Percentiles rank a stretch among this genome's conserved stretches.
Evolutionary conservation across 2,888 invertebrate species (phyloP).

Genomic region (Kryphioiulus occultus): DNA sequence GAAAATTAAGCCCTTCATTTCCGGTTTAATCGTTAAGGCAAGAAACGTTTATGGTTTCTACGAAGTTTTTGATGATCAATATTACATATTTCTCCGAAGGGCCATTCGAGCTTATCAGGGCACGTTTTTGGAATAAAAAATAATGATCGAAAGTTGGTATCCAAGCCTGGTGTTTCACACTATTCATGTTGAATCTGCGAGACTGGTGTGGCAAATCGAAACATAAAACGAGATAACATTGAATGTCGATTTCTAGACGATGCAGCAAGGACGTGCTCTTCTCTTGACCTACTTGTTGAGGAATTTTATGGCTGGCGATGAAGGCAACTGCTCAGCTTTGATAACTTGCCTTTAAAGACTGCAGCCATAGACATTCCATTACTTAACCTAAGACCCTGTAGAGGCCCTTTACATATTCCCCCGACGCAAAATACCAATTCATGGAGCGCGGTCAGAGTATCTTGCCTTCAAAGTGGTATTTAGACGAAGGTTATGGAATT

Average conservation of each 20-base stretch:
- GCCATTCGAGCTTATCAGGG: background rate
- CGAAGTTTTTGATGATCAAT: background rate
- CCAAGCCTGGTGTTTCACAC: background rate
- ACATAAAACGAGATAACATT: background rate
- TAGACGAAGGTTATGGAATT: background rate
- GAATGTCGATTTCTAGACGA: background rate
- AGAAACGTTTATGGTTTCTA: too few relatives aligned
- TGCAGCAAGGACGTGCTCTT: background rate
- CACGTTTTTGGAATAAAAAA: background rate
- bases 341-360: background rate
- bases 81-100: background rate
- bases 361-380: conserved; percentile 4
- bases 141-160: background rate
- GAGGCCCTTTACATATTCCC: conserved; percentile 6
- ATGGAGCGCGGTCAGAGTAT: background rate
- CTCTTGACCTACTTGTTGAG: background rate
- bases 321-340: background rate
- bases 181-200: background rate
- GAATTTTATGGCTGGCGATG: background rate
- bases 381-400: background rate
- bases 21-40: too few relatives aligned
- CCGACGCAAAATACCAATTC: background rate
- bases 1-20: too few relatives aligned
- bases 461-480: background rate
- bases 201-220: background rate